phyloP scores from a whole-genome alignment of 2,797 vertebrate genomes.

The Pagetopsis macropterus region DNA sequence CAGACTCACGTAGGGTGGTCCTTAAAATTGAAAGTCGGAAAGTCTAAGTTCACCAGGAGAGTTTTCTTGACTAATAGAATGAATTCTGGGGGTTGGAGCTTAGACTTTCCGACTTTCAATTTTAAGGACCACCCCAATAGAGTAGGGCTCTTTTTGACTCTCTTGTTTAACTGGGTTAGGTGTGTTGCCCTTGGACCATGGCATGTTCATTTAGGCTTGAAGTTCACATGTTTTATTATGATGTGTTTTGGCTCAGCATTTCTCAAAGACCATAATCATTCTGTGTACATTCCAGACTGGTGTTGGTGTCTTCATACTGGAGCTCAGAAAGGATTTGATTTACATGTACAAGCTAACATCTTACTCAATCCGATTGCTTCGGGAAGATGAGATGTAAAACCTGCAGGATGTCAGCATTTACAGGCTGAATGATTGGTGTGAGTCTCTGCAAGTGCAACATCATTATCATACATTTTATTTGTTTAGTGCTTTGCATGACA shows the following conservation, averaged over 20 bases:
- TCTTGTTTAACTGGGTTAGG: background rate
- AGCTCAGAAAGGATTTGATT: constrained; percentile 56
- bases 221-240: constrained; percentile 13
- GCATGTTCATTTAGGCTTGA: constrained; percentile 22
- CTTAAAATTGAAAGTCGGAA: too few species aligned
- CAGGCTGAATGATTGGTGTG: too few species aligned
- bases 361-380: constrained; percentile 12
- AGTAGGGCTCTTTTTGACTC: background rate
- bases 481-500: background rate
- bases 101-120: too few species aligned
- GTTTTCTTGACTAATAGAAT: too few species aligned
- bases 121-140: too few species aligned
- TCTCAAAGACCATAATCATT: constrained; percentile 16
- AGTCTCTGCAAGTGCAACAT: background rate
- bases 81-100: too few species aligned
- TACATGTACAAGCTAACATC: constrained; percentile 16
- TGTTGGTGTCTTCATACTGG: constrained; percentile 44
- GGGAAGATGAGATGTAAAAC: constrained; percentile 7
- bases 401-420: background rate
- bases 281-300: constrained; percentile 30
- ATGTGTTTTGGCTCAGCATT: constrained; percentile 31
- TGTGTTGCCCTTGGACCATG: background rate
- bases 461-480: constrained; percentile 1
- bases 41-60: too few species aligned
- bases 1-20: too few species aligned